These are phyloP conservation scores for Pseudopodoces humilis DNA, from an alignment of 2,113 vertebrate species.

Conservation along the genomic window DNA sequence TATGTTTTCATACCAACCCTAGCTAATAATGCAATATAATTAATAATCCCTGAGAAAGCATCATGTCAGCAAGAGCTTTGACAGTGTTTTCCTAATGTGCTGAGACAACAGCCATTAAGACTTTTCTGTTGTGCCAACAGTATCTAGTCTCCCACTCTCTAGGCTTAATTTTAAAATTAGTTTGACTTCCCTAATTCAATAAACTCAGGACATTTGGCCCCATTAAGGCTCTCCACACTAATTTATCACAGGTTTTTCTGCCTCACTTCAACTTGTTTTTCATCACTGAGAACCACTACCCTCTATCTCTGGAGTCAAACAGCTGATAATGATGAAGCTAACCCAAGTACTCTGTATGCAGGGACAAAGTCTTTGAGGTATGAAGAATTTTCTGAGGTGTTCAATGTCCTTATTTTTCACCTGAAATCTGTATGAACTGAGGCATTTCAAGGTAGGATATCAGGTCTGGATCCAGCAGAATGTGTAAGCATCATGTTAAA, in stretches of 20 bases:
- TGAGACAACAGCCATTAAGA: conserved; percentile 59
- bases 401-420: background rate
- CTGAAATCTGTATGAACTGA: background rate
- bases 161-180: conserved; percentile 57
- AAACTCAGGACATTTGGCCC: conserved; percentile 35
- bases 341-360: background rate
- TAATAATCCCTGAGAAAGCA: conserved; percentile 73
- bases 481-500: background rate
- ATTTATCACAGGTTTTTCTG: conserved; percentile 62
- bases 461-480: background rate
- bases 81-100: conserved; percentile 65
- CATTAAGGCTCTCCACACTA: conserved; percentile 47
- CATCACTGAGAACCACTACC: background rate
- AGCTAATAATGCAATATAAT: conserved; percentile 73
- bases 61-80: conserved; percentile 72
- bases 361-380: background rate
- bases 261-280: conserved; percentile 59
- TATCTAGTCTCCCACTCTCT: conserved; percentile 28
- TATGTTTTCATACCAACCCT: conserved; percentile 11
- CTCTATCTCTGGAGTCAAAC: background rate
- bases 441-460: background rate
- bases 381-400: background rate
- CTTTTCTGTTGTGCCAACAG: conserved; percentile 37
- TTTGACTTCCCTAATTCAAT: conserved; percentile 62
- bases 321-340: background rate